phyloP scores from a whole-genome alignment of 2,888 invertebrate genomes.

The Acronicta aceris region DNA sequence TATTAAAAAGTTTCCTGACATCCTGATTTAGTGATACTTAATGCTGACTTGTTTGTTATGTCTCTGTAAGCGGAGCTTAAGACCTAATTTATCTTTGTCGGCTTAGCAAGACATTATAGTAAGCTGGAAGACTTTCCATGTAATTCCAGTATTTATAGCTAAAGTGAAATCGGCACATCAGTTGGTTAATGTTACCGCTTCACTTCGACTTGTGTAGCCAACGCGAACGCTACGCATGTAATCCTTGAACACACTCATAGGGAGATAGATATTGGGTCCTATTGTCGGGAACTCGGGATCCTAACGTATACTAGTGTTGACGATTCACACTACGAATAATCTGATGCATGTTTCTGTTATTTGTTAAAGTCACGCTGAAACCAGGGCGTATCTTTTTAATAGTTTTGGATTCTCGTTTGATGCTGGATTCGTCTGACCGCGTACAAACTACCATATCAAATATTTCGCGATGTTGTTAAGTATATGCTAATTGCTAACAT shows the following conservation, averaged over 20 bases:
- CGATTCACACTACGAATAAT: too few relatives aligned
- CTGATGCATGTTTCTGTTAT: too few relatives aligned
- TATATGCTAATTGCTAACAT: too few relatives aligned
- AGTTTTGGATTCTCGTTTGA: too few relatives aligned
- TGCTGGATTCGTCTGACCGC: too few relatives aligned
- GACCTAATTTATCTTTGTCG: constrained; percentile 37
- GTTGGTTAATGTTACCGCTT: constrained; percentile 16
- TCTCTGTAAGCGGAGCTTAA: constrained; percentile 24
- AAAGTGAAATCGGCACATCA: constrained; percentile 15
- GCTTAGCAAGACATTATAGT: constrained; percentile 27
- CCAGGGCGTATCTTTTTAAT: too few relatives aligned
- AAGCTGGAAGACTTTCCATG: constrained; percentile 37
- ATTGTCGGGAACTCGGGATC: too few relatives aligned
- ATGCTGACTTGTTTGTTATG: constrained; percentile 31
- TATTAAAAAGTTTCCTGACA: constrained; percentile 18
- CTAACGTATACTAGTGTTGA: too few relatives aligned
- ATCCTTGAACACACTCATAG: background rate
- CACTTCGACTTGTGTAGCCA: background rate
- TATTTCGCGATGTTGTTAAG: too few relatives aligned
- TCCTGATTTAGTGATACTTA: constrained; percentile 8
- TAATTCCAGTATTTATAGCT: constrained; percentile 38
- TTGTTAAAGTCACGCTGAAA: too few relatives aligned
- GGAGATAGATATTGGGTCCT: too few relatives aligned
- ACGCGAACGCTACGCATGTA: background rate
- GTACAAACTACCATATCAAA: too few relatives aligned